These are phyloP conservation scores for Drosophila mettleri DNA, from an alignment of 2,888 invertebrate genomes.

Conservation along the genomic window DNA sequence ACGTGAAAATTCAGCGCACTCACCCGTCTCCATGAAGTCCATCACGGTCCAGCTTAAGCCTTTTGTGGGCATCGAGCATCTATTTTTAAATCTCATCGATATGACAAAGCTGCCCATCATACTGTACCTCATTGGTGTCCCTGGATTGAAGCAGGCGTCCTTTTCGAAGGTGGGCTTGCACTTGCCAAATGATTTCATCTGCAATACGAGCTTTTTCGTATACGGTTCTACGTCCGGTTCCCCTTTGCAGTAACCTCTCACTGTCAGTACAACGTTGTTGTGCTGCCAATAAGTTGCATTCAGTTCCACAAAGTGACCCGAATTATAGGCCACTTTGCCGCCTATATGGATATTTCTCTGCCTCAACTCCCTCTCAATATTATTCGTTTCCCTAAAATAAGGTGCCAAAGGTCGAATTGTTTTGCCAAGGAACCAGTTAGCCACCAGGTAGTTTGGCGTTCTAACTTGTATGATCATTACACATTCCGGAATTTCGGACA, in stretches of 20 bases:
- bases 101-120: background rate
- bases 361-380: background rate
- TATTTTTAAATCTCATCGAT: rapidly evolving
- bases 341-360: background rate
- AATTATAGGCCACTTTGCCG: background rate
- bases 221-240: no score
- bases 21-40: constrained; percentile 23
- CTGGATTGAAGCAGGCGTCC: background rate
- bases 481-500: constrained; percentile 3
- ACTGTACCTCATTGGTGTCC: background rate
- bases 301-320: constrained; percentile 6
- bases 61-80: background rate
- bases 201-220: no score
- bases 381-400: rapidly evolving
- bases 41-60: constrained; percentile 30
- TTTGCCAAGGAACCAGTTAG: background rate
- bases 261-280: background rate
- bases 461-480: constrained; percentile 9
- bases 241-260: background rate
- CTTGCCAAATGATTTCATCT: background rate
- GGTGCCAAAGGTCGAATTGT: background rate
- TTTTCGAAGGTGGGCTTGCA: background rate
- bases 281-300: constrained; percentile 33
- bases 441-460: constrained; percentile 27
- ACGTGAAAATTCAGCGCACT: background rate